These are phyloP conservation scores for Caenorhabditis parvicauda DNA, from an alignment of 2,888 invertebrate species.

Conservation along the genomic window DNA sequence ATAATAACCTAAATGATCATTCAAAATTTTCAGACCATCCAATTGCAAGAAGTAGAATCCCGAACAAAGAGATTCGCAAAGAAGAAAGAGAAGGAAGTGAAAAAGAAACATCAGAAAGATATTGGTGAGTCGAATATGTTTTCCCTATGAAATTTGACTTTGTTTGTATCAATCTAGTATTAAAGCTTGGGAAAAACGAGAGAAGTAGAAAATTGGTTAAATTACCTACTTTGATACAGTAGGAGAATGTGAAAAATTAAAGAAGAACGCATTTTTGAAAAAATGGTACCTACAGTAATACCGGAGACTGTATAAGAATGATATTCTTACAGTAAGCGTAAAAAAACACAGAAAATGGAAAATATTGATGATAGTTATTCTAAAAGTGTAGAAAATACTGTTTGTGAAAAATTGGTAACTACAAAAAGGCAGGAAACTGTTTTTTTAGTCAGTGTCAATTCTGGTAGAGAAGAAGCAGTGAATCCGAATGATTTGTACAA, in stretches of 20 bases:
- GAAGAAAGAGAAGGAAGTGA: constrained; percentile 87
- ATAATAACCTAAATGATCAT: no score
- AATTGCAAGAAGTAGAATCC: no score
- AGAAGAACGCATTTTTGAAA: no score
- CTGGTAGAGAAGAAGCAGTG: constrained; percentile 32
- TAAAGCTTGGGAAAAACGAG: neutral
- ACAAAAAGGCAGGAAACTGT: neutral
- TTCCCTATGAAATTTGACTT: no score
- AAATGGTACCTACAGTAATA: no score
- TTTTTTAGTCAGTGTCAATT: constrained; percentile 41
- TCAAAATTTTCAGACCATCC: constrained; percentile 11
- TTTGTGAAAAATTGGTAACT: neutral
- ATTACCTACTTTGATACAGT: neutral
- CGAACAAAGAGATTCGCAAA: constrained; percentile 78
- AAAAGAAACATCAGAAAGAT: constrained; percentile 70
- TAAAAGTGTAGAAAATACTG: no score
- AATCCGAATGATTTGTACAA: constrained; percentile 61
- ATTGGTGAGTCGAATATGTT: constrained; percentile 22
- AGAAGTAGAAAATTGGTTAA: neutral
- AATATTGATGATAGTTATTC: no score
- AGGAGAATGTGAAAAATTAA: no score
- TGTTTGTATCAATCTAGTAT: no score
- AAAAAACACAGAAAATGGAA: no score
- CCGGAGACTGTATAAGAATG: no score
- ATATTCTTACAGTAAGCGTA: neutral